Evolutionary conservation across 2,888 invertebrate genomes (phyloP).

Genomic region (Margaritifera margaritifera): DNA sequence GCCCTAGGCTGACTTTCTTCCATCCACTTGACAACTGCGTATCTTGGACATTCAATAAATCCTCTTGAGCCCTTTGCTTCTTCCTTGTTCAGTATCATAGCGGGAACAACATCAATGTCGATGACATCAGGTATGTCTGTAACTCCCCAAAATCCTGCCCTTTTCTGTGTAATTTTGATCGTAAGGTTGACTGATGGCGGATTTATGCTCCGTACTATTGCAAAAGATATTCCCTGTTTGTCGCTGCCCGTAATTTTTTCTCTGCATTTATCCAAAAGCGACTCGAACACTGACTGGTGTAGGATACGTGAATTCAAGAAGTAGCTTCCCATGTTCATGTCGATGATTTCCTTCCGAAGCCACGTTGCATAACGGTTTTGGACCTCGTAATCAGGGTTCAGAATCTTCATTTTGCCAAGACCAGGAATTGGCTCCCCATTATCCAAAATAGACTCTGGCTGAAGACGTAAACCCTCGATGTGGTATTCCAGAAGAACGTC

Average conservation of each 20-base stretch:
- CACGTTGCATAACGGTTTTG: slow-evolving; percentile 11
- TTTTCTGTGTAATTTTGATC: slow-evolving; percentile 3
- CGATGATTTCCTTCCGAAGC: slow-evolving; percentile 12
- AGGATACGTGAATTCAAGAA: slow-evolving; percentile 20
- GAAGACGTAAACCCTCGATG: slow-evolving; percentile 16
- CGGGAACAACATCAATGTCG: slow-evolving; percentile 46
- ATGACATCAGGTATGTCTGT: slow-evolving; percentile 8
- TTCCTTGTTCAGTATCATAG: slow-evolving; percentile 26
- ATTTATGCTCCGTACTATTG: slow-evolving; percentile 24
- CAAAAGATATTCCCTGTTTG: slow-evolving; percentile 2
- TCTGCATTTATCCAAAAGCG: slow-evolving; percentile 15
- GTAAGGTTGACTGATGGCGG: slow-evolving; percentile 34
- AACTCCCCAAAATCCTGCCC: too few species aligned
- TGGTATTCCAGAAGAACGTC: slow-evolving; percentile 30
- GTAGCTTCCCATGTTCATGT: neutral
- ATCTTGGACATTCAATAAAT: slow-evolving; percentile 28
- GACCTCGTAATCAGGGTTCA: too few species aligned
- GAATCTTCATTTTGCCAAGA: too few species aligned
- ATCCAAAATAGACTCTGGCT: too few species aligned
- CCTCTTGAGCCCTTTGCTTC: slow-evolving; percentile 3
- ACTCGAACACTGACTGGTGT: slow-evolving; percentile 18
- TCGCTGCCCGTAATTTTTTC: neutral
- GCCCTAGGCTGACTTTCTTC: slow-evolving; percentile 13
- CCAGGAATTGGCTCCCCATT: too few species aligned
- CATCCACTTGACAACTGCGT: slow-evolving; percentile 44